Percentiles rank a stretch among this genome's conserved stretches.
Conservation (phyloP, 2,797 vertebrate genomes). For the Xiphophorus birchmanni region DNA sequence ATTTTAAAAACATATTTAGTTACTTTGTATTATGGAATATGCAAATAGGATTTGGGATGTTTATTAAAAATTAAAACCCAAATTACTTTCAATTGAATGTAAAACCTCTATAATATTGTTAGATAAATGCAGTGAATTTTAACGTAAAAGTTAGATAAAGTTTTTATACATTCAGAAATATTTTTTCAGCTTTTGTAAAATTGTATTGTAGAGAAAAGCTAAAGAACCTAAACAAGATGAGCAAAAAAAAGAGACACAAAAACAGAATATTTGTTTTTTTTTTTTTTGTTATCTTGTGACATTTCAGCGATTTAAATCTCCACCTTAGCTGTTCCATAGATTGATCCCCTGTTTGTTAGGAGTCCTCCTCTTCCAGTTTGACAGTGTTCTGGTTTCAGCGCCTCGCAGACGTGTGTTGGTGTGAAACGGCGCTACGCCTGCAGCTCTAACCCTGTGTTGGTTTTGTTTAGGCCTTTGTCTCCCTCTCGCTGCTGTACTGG, state of each 20-base stretch:
- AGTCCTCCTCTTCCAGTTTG: background rate
- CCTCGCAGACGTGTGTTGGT: background rate
- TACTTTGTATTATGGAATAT: background rate
- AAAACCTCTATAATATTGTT: background rate
- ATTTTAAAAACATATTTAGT: background rate
- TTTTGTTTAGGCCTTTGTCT: constrained; percentile 86
- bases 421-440: background rate
- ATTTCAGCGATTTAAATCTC: background rate
- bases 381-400: background rate
- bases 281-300: background rate
- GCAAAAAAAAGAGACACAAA: background rate
- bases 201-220: background rate
- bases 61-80: background rate
- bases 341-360: background rate
- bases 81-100: background rate
- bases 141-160: background rate
- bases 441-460: background rate
- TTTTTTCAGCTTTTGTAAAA: background rate
- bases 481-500: constrained; percentile 86
- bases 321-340: background rate
- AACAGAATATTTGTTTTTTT: background rate
- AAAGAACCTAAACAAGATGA: background rate
- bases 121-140: background rate
- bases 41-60: background rate
- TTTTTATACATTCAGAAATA: too few species aligned